These are phyloP conservation scores for Sebastiscus albofasciatus DNA, from an alignment of 2,797 vertebrate genomes.

Conservation along the genomic window DNA sequence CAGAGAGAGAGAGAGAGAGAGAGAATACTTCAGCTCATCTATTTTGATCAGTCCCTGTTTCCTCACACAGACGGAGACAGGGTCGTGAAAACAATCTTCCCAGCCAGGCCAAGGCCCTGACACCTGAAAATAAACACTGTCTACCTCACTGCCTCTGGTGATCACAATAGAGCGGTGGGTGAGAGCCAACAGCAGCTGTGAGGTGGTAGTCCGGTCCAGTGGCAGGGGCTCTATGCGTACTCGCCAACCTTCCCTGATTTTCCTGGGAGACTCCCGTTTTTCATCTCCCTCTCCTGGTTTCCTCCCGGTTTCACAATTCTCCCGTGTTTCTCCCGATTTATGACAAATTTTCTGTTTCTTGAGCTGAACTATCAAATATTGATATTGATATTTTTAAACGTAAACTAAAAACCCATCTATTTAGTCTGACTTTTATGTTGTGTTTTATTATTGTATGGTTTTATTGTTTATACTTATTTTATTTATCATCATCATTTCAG, in stretches of 20 bases:
- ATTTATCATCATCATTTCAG: too few relatives aligned
- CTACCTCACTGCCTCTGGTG: slow-evolving; percentile 37
- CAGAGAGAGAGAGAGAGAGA: background rate
- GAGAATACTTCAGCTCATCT: slow-evolving; percentile 35
- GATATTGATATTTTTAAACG: too few relatives aligned
- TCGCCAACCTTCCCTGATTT: too few relatives aligned
- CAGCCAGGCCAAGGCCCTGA: slow-evolving; percentile 18
- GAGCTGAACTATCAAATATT: background rate
- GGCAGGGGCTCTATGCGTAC: background rate
- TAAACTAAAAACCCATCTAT: too few relatives aligned
- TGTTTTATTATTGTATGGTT: too few relatives aligned
- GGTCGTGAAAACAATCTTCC: slow-evolving; percentile 38
- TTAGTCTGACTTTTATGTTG: too few relatives aligned
- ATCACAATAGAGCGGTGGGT: slow-evolving; percentile 42
- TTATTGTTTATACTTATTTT: too few relatives aligned
- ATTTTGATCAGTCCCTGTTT: slow-evolving; percentile 48
- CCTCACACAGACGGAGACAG: slow-evolving; percentile 13
- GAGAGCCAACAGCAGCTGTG: slow-evolving; percentile 33
- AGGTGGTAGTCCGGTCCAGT: slow-evolving; percentile 19
- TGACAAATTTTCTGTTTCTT: background rate
- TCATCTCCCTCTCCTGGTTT: too few relatives aligned
- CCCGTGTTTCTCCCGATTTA: background rate
- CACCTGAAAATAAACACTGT: slow-evolving; percentile 50
- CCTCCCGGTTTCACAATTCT: too few relatives aligned
- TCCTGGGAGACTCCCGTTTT: too few relatives aligned